Evolutionary conservation across 2,888 invertebrate genomes (phyloP), one percentile per base, ranked within the genome.

Genomic region (Aricia artaxerxes): DNA sequence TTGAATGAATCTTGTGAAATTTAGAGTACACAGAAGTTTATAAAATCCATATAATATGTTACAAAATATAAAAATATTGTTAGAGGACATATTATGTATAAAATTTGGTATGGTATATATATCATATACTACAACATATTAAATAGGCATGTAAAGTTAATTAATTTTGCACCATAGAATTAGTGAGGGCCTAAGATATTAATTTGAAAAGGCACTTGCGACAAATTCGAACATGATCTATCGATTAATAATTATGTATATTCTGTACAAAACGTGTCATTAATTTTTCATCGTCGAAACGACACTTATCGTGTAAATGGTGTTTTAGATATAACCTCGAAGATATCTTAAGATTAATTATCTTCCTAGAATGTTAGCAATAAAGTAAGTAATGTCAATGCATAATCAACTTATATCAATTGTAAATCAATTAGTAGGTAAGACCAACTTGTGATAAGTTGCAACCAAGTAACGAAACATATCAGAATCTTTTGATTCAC

Each of bases 391-490:
- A 82, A 82, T 83, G 79, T 84, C 80, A 83, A 85, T 85, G 84
- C 86, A 85, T 76, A 85, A 86, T 86, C 78, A 86, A 88, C 86
- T 85, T 87, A 86, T 87, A 90, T 88, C 89, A 91, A 91, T 89
- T 89, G 91, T 77, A 61, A 88, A 92, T 94, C 94, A 92, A 90
- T 91, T 87, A 90, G 87, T 91, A 91, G 90, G 84, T 86, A 89
- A 91, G 86, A 53, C 83, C 94, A 94, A 94, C 94, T 93, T 91
- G 94, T 94, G 95, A 95, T 95, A 94, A 93, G 94, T 94, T 95
- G 94, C 96, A 96, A 96, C 96, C 96, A 95, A 96, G 95, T 96
- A 96, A 96, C 95, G 95, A 96, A 94, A 96, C 96, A 96, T 96
- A 96, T 96, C 96, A 96, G 96, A 95, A 95, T 96, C 95, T 94